phyloP scores from a whole-genome alignment of 2,888 invertebrate species.

The Spodoptera littoralis region DNA sequence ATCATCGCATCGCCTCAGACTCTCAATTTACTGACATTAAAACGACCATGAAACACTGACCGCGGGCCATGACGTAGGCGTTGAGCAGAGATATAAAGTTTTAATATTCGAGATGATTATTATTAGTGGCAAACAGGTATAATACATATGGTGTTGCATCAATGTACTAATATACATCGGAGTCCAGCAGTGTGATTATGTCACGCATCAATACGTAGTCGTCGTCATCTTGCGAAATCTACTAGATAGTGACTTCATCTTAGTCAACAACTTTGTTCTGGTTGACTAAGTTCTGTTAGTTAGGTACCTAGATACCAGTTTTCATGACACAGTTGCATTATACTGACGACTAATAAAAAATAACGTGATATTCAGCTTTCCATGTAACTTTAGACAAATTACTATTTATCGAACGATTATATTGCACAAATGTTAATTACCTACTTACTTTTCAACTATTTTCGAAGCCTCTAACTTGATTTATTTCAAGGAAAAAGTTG shows the following conservation, averaged over 20 bases:
- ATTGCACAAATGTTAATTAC: constrained; percentile 58
- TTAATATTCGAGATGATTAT: constrained; percentile 45
- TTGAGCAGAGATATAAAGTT: constrained; percentile 46
- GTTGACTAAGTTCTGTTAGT: constrained; percentile 39
- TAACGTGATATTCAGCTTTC: constrained; percentile 51
- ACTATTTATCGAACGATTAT: constrained; percentile 55
- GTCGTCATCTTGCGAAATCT: constrained; percentile 64
- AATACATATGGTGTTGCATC: constrained; percentile 59
- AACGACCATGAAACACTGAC: constrained; percentile 74
- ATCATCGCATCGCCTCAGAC: constrained; percentile 61
- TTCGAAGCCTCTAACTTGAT: constrained; percentile 22
- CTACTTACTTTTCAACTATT: constrained; percentile 39
- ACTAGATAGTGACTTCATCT: constrained; percentile 70
- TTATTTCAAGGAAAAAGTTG: neutral
- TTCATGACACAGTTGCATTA: constrained; percentile 28
- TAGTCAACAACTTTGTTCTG: constrained; percentile 31
- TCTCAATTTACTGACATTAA: constrained; percentile 74
- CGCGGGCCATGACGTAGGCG: constrained; percentile 52
- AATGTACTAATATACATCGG: constrained; percentile 55
- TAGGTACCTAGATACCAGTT: constrained; percentile 13
- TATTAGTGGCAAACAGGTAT: constrained; percentile 47
- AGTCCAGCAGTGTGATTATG: constrained; percentile 59
- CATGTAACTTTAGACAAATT: constrained; percentile 65
- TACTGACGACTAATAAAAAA: constrained; percentile 38
- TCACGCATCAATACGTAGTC: constrained; percentile 64